Evolutionary conservation across 1,140 invertebrate species (phyloP), one percentile per base, ranked within the genome.

Genomic region (Cydia strobilella): DNA sequence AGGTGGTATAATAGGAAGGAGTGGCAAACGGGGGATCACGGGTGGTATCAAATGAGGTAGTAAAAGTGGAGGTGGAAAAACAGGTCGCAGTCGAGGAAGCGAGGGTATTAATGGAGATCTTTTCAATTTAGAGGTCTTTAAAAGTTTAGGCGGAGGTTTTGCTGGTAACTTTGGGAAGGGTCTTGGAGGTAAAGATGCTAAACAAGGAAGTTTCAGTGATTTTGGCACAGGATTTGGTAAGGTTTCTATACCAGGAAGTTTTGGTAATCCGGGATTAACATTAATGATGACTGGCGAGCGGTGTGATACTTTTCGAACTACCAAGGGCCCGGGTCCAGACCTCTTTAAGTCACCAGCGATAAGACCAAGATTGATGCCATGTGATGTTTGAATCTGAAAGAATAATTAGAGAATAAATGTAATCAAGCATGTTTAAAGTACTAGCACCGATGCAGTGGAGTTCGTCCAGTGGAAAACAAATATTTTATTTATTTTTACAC

Each of bases 331-430:
- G 7, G 54, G 83, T 12, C 79, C 74, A 9, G 51, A 73, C 10
- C 76, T 62, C 75, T 78, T 86, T 1, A 78, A 48, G 48, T 88
- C 84, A 23, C 80, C 83, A 9, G 81, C 79, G 13, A 86, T 76
- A 1, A 83, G 72, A 2, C 79, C 82, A 0, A 81, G 31, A 2
- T 84, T 83, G 12, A 86, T 18, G 25, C 80, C 62, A 23, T 80
- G 27, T 13, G 77, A 74, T 75, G 73, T 45, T 7, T 77, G 45
- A 18, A 86, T 74, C 89, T 90, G 86, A 23, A 82, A 86, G 74
- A 69, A 69, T 75, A 79, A 74, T 71, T 27, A 31, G 54, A 18
- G 15, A 25, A 20, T 12, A 7, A 23, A 23, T 45, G 42, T 12
- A 45, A 13, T 10, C 39, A 45, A 45, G 3, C 42, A 39, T 1